Evolutionary conservation across 2,113 vertebrate genomes (phyloP), one percentile per base, ranked within the genome.

Genomic region (Sander lucioperca): DNA sequence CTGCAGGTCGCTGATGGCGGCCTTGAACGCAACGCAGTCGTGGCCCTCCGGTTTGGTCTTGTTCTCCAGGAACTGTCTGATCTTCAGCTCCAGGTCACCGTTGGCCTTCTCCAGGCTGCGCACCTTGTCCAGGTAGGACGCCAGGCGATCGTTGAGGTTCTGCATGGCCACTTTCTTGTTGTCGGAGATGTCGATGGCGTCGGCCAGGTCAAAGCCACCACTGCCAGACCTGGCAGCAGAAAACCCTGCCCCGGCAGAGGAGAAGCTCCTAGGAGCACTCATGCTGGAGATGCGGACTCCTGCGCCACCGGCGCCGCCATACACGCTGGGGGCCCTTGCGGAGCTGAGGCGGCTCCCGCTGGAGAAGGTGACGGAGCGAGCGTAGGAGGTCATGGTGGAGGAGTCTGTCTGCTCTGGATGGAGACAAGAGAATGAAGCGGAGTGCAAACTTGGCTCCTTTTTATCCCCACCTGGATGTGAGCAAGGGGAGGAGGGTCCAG

Each of bases 111-210:
- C 95, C 90, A 96, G 90, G 51, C 19, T 62, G 69, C 72, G 91
- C 23, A 96, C 95, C 84, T 95, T 95, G 0, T 88, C 85, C 89
- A 96, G 89, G 91, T 96, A 96, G 68, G 75, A 0, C 21, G 93
- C 92, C 89, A 96, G 86, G 0, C 95, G 94, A 85, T 96, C 93
- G 48, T 96, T 96, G 57, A 96, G 92, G 87, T 95, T 95, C 89
- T 95, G 94, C 95, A 96, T 94, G 79, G 93, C 84, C 72, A 53
- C 71, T 84, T 96, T 96, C 78, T 95, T 91, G 33, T 92, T 95
- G 80, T 86, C 84, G 0, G 75, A 25, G 51, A 88, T 43, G 47
- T 82, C 84, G 0, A 77, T 0, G 12, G 77, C 86, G 3, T 89
- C 90, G 0, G 58, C 0, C 47, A 93, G 82, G 36, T 84, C 68